Conservation (phyloP, 1,140 invertebrate genomes). For the Bombyx mandarina region DNA sequence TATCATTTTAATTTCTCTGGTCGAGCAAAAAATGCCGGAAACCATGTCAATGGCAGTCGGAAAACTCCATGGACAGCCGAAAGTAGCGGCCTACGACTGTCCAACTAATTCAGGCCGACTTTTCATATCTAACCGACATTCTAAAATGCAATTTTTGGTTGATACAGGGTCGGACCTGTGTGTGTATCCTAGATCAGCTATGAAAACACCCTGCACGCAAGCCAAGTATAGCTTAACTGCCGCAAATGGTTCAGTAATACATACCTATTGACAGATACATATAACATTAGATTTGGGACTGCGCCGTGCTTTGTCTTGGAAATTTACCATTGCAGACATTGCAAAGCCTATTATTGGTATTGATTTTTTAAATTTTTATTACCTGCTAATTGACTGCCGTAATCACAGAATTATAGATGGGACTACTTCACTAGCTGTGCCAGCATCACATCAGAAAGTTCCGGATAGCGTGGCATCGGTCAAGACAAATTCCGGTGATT, state of each 20-base stretch:
- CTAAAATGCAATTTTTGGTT: not conserved
- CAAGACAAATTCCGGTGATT: not conserved
- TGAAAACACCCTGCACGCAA: not conserved
- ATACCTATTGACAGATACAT: conserved; percentile 32
- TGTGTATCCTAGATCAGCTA: not conserved
- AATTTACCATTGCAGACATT: not conserved
- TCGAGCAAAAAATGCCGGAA: not conserved
- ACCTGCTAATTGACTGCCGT: not conserved
- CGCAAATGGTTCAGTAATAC: conserved; percentile 29
- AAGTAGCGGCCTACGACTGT: not conserved
- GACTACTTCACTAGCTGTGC: not conserved
- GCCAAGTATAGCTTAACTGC: conserved; percentile 10
- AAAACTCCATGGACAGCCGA: conserved; percentile 2
- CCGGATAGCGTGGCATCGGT: not conserved
- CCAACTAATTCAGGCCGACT: conserved; percentile 1
- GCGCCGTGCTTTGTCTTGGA: not conserved
- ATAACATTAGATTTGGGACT: not conserved
- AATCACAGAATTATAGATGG: not conserved
- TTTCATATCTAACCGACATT: not conserved
- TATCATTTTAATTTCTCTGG: not conserved
- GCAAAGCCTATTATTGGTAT: not conserved
- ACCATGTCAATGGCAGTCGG: not conserved
- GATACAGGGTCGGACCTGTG: conserved; percentile 1
- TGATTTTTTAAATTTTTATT: not conserved
- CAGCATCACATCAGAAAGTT: not conserved